Base-by-base conservation (phyloP, 2,113 vertebrate species). In the Cyprinodon variegatus region DNA sequence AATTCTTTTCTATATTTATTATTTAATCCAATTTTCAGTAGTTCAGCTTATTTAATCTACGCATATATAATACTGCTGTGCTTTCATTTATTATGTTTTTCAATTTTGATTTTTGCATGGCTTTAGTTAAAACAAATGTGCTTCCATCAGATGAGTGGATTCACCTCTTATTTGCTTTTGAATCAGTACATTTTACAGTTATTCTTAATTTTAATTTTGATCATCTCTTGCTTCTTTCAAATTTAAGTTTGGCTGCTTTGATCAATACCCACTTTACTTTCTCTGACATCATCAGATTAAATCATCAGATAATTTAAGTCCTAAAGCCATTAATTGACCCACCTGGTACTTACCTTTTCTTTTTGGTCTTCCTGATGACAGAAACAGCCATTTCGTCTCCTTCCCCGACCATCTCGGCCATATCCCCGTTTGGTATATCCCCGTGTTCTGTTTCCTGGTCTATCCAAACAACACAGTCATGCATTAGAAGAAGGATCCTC, bases 351-450 rank as follows among this genome's bases (percentile, higher is more conserved):
- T 85, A 97, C 97, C 94, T 96, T 87, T 93, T 98, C 86, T 90
- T 96, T 70, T 90, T 96, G 12, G 94, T 96, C 86, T 95, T 98
- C 22, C 94, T 95, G 79, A 84, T 91, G 0, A 91, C 84, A 1
- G 79, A 40, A 0, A 75, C 81, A 41, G 90, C 83, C 0, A 2
- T 63, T 22, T 94, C 90, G 79, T 96, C 95, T 65, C 92, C 94
- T 20, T 93, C 85, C 57, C 91, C 80, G 14, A 86, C 81, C 17
- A 92, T 77, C 37, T 96, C 93, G 15, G 89, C 64, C 29, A 86
- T 91, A 74, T 94, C 94, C 40, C 96, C 96, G 73, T 96, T 96
- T 64, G 86, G 92, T 53, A 94, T 77, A 1, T 94, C 90, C 50
- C 86, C 65, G 0, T 70, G 79, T 6, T 93, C 92, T 9, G 62